Conservation (phyloP, 2,797 vertebrate species). For the Trematomus bernacchii region DNA sequence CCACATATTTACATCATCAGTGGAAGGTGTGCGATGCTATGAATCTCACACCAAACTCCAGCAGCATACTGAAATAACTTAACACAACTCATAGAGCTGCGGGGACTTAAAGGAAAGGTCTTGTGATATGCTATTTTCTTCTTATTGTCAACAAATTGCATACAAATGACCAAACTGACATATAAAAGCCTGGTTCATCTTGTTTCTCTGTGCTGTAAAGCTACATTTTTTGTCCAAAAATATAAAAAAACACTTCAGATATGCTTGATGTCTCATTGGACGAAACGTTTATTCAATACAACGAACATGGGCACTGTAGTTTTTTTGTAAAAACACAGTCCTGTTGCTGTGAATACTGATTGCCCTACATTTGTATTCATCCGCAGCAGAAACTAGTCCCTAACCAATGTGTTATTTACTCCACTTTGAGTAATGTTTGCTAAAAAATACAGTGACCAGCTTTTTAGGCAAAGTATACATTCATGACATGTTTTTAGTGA, state of each 20-base stretch:
- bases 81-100: conserved; percentile 81
- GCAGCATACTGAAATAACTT: conserved; percentile 68
- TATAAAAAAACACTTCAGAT: no score
- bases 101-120: conserved; percentile 31
- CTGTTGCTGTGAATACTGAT: not conserved
- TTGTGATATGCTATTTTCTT: not conserved
- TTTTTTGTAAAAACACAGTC: not conserved
- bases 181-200: not conserved
- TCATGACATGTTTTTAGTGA: not conserved
- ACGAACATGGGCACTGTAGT: not conserved
- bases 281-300: not conserved
- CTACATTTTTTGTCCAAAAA: not conserved
- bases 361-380: conserved; percentile 15
- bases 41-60: conserved; percentile 59
- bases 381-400: conserved; percentile 23
- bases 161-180: not conserved
- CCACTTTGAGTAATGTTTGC: not conserved
- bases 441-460: not conserved
- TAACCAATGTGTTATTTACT: not conserved
- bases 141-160: conserved; percentile 34
- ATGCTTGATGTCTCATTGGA: not conserved
- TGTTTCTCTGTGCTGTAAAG: not conserved
- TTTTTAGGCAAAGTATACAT: not conserved
- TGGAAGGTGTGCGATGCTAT: conserved; percentile 32
- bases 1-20: conserved; percentile 69